Base-by-base conservation (phyloP, 2,888 invertebrate genomes). In the Ethmia dodecea region DNA sequence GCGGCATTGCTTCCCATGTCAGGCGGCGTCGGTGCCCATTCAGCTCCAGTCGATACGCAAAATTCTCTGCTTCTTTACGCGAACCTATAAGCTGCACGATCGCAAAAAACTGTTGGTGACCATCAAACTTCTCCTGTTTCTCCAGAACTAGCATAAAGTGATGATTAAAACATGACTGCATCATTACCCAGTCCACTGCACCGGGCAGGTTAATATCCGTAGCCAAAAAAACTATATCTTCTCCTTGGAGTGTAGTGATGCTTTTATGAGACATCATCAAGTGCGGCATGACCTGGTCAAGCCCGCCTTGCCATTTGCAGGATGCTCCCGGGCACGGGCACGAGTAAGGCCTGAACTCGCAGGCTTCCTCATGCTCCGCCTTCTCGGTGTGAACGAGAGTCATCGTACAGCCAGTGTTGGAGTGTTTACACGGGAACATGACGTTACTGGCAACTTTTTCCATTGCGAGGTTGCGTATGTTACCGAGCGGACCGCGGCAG, bases 321-420 rank as follows among this genome's bases (percentile, higher is more conserved):
- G 97, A 97, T 16, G 98, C 97, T 26, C 99, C 99, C n/a, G 99
- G 99, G 70, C 99, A 99, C 15, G 99, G 99, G 76, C 99, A 99
- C 46, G 95, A 93, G 76, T 99, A 99, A 1, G 99, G 99, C 72
- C 99, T 92, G 88, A 93, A 98, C 87, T 99, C 99, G 73, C 99
- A 99, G 3, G 94, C 91, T 79, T 99, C 99, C 84, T 99, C 99
- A 69, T 99, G 99, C 62, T 99, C 99, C 5, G 95, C 93, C 78
- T 99, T 99, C 59, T 99, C 98, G n/a, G 97, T 97, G 72, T 98
- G 95, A 14, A 96, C 92, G 12, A 98, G 88, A 9, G 97, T 95
- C 53, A 94, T 93, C 11, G 93, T 91, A 74, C 99, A 99, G 31
- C 99, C 99, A 45, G 96, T 96, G 52, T 94, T 93, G 36, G 96